A percentile compares a stretch with the other conserved stretches of the same genome.
Conservation (phyloP, 2,113 vertebrate genomes). For the Monopterus albus region DNA sequence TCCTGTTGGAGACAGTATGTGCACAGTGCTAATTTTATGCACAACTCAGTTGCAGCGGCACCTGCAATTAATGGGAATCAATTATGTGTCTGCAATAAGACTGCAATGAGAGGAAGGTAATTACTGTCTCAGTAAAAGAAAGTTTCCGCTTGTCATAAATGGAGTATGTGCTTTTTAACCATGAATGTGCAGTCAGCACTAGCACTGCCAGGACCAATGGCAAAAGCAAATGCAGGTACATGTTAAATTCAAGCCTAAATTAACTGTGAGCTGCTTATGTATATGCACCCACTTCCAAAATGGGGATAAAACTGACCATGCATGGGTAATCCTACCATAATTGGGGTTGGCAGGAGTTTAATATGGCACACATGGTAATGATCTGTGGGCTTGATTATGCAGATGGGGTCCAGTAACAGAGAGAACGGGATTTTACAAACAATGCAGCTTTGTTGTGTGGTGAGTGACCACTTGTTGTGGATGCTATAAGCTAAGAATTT, state of each 20-base stretch:
- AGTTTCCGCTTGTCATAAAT: slow-evolving; percentile 40
- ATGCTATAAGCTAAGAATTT: slow-evolving; percentile 12
- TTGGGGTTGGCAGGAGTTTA: slow-evolving; percentile 60
- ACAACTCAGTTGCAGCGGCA: slow-evolving; percentile 38
- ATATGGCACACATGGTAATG: slow-evolving; percentile 68
- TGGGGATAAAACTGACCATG: slow-evolving; percentile 65
- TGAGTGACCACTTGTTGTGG: background rate
- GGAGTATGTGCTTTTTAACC: slow-evolving; percentile 10
- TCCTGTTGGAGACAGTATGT: slow-evolving; percentile 29
- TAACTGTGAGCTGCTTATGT: slow-evolving; percentile 40
- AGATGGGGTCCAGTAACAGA: slow-evolving; percentile 30
- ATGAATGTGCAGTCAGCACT: slow-evolving; percentile 9
- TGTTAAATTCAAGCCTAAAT: slow-evolving; percentile 36
- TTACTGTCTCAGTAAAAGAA: slow-evolving; percentile 40
- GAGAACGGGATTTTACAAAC: slow-evolving; percentile 35
- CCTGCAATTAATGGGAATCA: slow-evolving; percentile 68
- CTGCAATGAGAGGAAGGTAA: slow-evolving; percentile 32
- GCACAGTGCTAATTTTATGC: slow-evolving; percentile 39
- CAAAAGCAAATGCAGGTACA: slow-evolving; percentile 33
- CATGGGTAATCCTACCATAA: slow-evolving; percentile 68
- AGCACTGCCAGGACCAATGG: background rate
- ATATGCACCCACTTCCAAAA: slow-evolving; percentile 37
- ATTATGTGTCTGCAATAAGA: slow-evolving; percentile 38
- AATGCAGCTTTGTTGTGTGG: slow-evolving; percentile 27
- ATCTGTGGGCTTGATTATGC: slow-evolving; percentile 63